phyloP scores from a whole-genome alignment of 2,113 vertebrate species.

The Thamnophis sirtalis region DNA sequence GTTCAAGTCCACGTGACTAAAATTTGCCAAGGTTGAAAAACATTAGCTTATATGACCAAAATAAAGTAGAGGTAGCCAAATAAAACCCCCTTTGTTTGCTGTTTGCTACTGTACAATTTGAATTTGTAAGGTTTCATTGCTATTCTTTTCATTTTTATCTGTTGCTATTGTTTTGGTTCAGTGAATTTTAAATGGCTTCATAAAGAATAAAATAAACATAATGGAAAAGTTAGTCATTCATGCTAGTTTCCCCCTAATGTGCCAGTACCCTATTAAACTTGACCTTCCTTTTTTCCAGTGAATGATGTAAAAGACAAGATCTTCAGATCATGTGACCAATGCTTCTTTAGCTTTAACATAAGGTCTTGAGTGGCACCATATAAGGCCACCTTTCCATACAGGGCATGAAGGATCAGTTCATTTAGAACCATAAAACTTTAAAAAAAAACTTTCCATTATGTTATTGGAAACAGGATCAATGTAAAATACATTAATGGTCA shows the following conservation, averaged over 20 bases:
- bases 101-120: background rate
- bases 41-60: background rate
- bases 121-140: background rate
- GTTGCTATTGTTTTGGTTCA: background rate
- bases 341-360: background rate
- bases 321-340: background rate
- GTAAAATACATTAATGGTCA: conserved; percentile 1
- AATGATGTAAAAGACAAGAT: background rate
- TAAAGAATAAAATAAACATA: background rate
- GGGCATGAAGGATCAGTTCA: background rate
- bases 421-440: background rate
- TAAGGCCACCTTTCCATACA: background rate
- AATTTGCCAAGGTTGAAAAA: background rate
- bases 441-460: background rate
- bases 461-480: background rate
- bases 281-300: background rate
- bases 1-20: background rate
- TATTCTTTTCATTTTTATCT: background rate
- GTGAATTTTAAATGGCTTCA: background rate
- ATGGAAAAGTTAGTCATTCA: background rate
- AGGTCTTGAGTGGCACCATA: background rate
- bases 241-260: background rate
- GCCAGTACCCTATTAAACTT: background rate
- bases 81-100: background rate
- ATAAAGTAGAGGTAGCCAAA: background rate